Evolutionary conservation across 92 coral and sea anemone genomes (phyloP), one percentile per base, ranked within the genome.

Genomic region (Porites evermanni): DNA sequence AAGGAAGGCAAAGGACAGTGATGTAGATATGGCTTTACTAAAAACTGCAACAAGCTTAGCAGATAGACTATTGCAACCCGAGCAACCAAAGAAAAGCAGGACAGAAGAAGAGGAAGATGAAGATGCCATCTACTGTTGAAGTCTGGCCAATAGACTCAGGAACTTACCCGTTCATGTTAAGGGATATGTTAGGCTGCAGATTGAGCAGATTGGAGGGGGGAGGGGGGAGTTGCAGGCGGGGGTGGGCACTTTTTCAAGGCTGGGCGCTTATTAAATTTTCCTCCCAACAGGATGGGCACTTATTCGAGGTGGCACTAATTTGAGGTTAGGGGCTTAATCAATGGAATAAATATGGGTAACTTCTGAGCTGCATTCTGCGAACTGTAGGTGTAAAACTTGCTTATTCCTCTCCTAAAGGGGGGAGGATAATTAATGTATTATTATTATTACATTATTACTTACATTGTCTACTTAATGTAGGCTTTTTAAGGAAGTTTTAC

Each of bases 11-110:
- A 74, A 74, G 78, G 78, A 74, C 79, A 54, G 38, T 66, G 77
- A 80, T 58, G 16, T 67, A 66, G 83, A 78, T 78, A 70, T 80
- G 71, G 85, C 85, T 71, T 54, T 80, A 44, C 75, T 80, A 80
- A 80, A 67, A 66, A 80, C 85, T 67, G 85, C 76, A 20, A 80
- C 77, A 67, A 10, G 64, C 29, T 52, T 75, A 18, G 77, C 76
- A 80, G 85, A 80, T 51, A 80, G 77, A 71, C 7, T 80, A 12
- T 17, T 80, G 64, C 58, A 67, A 67, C 50, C 73, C n/a, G 75
- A 71, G 75, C 59, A 29, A 65, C 12, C 19, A 80, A 59, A 8
- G 16, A 67, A 80, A 66, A 53, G 52, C 18, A 71, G 64, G 64
- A 54, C 59, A 54, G 85, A 68, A 67, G 85, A 79, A 21, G 61